These are phyloP conservation scores for Drymodes brunneopygia DNA, from an alignment of 2,113 vertebrate species.

Conservation along the genomic window DNA sequence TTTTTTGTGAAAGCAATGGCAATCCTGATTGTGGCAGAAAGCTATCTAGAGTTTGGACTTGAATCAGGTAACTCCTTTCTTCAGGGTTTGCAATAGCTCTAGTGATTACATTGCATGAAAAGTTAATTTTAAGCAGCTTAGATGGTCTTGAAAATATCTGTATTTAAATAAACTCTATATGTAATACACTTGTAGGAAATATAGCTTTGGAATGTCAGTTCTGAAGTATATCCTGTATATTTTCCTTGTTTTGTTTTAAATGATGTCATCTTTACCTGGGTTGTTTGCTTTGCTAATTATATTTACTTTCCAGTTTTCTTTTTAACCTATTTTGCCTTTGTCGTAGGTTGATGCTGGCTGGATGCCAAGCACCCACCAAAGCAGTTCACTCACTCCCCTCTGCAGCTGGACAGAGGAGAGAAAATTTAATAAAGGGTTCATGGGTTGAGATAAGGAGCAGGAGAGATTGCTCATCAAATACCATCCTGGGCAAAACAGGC, in stretches of 20 bases:
- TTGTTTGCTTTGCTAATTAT: not conserved
- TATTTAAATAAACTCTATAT: not conserved
- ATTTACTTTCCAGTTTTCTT: not conserved
- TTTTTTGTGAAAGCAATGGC: not conserved
- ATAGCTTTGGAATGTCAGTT: not conserved
- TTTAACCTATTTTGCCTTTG: not conserved
- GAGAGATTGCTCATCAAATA: too few relatives aligned
- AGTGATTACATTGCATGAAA: not conserved
- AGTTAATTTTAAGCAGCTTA: not conserved
- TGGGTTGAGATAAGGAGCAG: too few relatives aligned
- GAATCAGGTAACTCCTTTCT: not conserved
- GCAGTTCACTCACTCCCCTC: not conserved
- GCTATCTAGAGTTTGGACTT: not conserved
- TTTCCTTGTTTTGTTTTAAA: not conserved
- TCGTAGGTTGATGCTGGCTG: not conserved
- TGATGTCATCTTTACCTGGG: not conserved
- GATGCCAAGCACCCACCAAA: not conserved
- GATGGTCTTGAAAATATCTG: not conserved
- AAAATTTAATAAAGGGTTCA: too few relatives aligned
- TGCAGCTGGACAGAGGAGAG: too few relatives aligned
- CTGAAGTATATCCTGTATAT: not conserved
- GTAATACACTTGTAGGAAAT: not conserved
- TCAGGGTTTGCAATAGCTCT: not conserved
- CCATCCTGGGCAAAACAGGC: too few relatives aligned
- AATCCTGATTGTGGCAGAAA: not conserved